Evolutionary conservation across 1,140 invertebrate genomes (phyloP).

Genomic region (Plodia interpunctella): DNA sequence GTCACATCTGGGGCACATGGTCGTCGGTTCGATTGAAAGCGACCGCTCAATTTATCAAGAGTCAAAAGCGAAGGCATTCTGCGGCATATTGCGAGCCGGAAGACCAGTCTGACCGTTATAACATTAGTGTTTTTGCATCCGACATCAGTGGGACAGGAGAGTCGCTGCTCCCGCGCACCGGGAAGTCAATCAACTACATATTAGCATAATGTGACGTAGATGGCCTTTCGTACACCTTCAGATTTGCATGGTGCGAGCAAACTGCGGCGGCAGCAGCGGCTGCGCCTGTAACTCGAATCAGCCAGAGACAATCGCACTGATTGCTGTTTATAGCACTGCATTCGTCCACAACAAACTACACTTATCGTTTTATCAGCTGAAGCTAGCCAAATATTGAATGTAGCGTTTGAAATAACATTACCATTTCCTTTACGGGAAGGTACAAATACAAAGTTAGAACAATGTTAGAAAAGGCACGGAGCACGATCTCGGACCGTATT

Average conservation of each 20-base stretch:
- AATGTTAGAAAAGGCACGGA: background rate
- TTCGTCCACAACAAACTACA: background rate
- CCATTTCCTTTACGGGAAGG: background rate
- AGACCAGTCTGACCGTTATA: slow-evolving; percentile 55
- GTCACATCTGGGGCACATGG: slow-evolving; percentile 30
- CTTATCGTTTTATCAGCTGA: slow-evolving; percentile 4
- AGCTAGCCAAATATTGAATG: slow-evolving; percentile 10
- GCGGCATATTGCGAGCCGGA: slow-evolving; percentile 40
- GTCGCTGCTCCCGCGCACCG: slow-evolving; percentile 41
- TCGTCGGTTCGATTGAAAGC: slow-evolving; percentile 31
- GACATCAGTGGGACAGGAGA: slow-evolving; percentile 58
- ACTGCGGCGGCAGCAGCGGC: slow-evolving; percentile 31
- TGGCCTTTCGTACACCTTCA: slow-evolving; percentile 40
- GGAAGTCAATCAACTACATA: slow-evolving; percentile 73
- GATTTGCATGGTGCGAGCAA: slow-evolving; percentile 53
- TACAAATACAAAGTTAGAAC: background rate
- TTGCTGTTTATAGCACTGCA: slow-evolving; percentile 39
- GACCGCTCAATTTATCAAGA: slow-evolving; percentile 41
- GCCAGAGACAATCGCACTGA: slow-evolving; percentile 44
- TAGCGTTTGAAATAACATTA: slow-evolving; percentile 7
- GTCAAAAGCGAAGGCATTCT: slow-evolving; percentile 26
- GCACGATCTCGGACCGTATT: slow-evolving; percentile 23
- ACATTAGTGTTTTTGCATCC: slow-evolving; percentile 70
- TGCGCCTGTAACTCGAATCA: slow-evolving; percentile 35
- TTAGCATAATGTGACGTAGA: slow-evolving; percentile 70